phyloP scores from a whole-genome alignment of 2,797 vertebrate species.

The Threskiornis aethiopicus region DNA sequence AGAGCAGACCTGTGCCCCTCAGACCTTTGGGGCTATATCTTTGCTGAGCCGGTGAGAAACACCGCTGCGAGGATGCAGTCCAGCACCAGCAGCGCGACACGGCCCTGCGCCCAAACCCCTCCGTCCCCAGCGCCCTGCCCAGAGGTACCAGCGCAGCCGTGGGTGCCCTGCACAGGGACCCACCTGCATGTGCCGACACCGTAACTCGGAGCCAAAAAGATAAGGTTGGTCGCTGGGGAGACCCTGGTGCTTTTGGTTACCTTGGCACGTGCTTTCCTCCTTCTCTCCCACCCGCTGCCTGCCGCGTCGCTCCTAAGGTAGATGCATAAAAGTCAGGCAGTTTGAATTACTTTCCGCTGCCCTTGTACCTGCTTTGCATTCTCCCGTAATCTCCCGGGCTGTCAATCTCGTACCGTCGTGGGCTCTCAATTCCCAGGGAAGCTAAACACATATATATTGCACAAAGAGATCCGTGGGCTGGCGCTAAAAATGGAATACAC shows the following conservation, averaged over 20 bases:
- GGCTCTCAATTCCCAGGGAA: constrained; percentile 34
- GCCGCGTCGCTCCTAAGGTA: fast-evolving
- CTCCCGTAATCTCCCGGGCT: background rate
- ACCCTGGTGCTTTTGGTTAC: background rate
- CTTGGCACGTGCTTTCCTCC: background rate
- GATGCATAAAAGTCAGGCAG: background rate
- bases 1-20: background rate
- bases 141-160: background rate
- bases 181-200: fast-evolving
- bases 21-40: background rate
- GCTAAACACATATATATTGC: constrained; percentile 11
- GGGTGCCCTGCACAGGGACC: background rate
- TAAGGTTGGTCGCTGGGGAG: background rate
- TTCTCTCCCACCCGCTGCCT: background rate
- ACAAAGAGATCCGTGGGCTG: constrained; percentile 28
- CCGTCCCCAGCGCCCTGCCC: background rate
- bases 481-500: background rate
- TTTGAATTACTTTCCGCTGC: background rate
- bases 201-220: background rate
- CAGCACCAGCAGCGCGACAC: fast-evolving
- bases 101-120: background rate
- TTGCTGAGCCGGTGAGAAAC: background rate
- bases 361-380: constrained; percentile 53
- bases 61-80: fast-evolving
- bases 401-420: background rate